Percentiles rank a stretch among this genome's conserved stretches.
These are phyloP conservation scores for Lasioglossum lativentre DNA, from an alignment of 2,888 invertebrate species.

Conservation along the genomic window DNA sequence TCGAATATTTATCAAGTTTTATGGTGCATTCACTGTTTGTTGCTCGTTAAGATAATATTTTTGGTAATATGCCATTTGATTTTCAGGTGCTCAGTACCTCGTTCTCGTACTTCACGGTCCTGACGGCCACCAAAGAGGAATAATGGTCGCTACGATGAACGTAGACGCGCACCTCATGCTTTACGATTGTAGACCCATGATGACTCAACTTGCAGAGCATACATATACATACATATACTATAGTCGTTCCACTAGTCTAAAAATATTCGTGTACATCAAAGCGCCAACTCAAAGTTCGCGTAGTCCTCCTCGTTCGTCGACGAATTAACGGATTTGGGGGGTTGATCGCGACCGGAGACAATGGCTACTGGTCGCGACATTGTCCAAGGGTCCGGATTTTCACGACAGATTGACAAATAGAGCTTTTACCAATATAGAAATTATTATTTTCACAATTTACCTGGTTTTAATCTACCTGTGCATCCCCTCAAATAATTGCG, in stretches of 20 bases:
- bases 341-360: background rate
- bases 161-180: constrained; percentile 20
- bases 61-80: background rate
- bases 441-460: background rate
- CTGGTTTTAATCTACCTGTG: background rate
- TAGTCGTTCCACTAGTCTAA: constrained; percentile 61
- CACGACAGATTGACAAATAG: constrained; percentile 6
- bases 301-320: constrained; percentile 1
- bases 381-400: background rate
- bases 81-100: constrained; percentile 78
- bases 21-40: no score
- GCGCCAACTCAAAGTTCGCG: constrained; percentile 32
- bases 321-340: background rate
- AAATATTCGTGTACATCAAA: constrained; percentile 67
- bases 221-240: constrained; percentile 33
- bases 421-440: background rate
- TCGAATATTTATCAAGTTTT: no score
- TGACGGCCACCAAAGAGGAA: constrained; percentile 63
- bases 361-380: background rate
- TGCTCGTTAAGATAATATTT: background rate
- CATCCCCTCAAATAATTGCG: background rate
- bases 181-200: constrained; percentile 50
- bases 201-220: constrained; percentile 60
- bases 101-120: constrained; percentile 79
- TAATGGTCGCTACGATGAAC: constrained; percentile 36